Evolutionary conservation across 1,140 invertebrate species (phyloP), one percentile per base, ranked within the genome.

Genomic region (Caenorhabditis latens): DNA sequence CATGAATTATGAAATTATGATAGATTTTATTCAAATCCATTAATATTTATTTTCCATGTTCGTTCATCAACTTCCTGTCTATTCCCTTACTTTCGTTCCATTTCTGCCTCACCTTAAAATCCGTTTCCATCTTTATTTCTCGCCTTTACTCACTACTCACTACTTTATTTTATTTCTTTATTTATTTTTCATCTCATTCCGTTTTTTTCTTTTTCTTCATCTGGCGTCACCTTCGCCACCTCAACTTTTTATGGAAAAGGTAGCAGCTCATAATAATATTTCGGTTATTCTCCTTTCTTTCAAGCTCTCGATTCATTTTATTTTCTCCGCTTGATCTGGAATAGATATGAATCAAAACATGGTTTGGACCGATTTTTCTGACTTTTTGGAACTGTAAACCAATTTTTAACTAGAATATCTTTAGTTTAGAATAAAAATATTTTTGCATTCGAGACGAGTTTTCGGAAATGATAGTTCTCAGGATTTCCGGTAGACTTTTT

Each of bases 181-280:
- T 79, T 50, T 14, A 24, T 79, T 79, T 79, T 79, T 79, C 71
- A 71, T 71, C 42, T 71, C 42, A 79, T 50, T 50, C 16, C 71
- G n/a, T 50, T 79, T 79, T 50, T 79, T 24, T 0, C 0, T 11
- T 24, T 24, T 50, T 4, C 46, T n/a, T n/a, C 14, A 19, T 6
- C 14, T n/a, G 1, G 32, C 65, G 42, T 43, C 65, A 71, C 65
- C 65, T 71, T 71, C 40, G 8, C 42, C 65, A 71, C 11, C 11
- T 24, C 19, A 71, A 71, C 65, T 71, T 71, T 63, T 71, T 46
- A 71, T 71, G 65, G 65, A 46, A 71, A 8, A 71, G 65, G 65
- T 43, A 71, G 65, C 13, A 43, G 65, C 40, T 71, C 40, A 71
- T 71, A 71, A 71, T 65, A 65, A 42, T 32, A 65, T 16, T 65